phyloP scores from a whole-genome alignment of 2,888 invertebrate species.

The Oxytorus armatus region DNA sequence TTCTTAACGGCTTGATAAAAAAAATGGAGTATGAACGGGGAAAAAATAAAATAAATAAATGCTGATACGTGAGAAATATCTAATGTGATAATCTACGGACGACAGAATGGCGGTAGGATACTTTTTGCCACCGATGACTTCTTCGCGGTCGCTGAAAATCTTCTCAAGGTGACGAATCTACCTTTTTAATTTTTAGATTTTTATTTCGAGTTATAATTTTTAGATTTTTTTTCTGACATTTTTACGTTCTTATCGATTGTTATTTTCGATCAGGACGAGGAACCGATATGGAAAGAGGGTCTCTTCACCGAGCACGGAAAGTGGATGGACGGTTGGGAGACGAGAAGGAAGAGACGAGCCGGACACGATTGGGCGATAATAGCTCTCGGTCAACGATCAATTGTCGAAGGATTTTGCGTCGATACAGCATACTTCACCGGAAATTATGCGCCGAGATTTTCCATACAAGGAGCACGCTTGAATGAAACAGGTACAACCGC shows the following conservation, averaged over 20 bases:
- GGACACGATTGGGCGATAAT: conserved; percentile 89
- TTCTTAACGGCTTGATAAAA: no score
- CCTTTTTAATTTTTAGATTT: not conserved
- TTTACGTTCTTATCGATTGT: conserved; percentile 17
- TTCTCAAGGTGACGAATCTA: conserved; percentile 83
- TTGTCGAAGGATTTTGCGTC: conserved; percentile 85
- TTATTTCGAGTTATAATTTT: not conserved
- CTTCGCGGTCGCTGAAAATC: conserved; percentile 87
- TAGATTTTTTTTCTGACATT: conserved; percentile 10
- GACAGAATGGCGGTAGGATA: conserved; percentile 86
- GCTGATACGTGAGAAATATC: no score
- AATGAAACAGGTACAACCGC: conserved; percentile 84
- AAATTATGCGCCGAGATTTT: conserved; percentile 87
- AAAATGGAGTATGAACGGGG: no score
- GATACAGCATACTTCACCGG: conserved; percentile 89
- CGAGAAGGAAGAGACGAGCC: conserved; percentile 86
- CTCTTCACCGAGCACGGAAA: conserved; percentile 88
- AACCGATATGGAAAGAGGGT: conserved; percentile 86
- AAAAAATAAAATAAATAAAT: no score
- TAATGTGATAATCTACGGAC: not conserved
- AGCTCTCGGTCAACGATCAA: conserved; percentile 86
- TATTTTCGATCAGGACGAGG: conserved; percentile 81
- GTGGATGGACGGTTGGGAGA: conserved; percentile 91
- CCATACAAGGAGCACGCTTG: conserved; percentile 87
- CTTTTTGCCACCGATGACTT: conserved; percentile 88